Percentiles rank a stretch among this genome's conserved stretches.
Evolutionary conservation across 2,888 invertebrate genomes (phyloP).

Genomic region (Eristalis pertinax): DNA sequence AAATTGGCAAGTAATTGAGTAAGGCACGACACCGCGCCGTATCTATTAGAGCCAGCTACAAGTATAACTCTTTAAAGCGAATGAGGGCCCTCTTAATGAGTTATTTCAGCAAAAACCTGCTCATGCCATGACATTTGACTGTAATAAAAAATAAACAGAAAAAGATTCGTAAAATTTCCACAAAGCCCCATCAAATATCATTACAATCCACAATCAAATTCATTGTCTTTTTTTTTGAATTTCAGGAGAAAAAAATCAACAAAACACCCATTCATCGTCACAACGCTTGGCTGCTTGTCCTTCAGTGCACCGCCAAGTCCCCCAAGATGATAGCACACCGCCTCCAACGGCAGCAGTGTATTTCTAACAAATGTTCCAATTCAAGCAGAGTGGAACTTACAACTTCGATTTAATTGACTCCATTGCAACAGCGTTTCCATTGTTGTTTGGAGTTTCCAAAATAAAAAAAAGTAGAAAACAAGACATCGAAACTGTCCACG

Average conservation of each 20-base stretch:
- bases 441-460: neutral
- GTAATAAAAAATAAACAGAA: neutral
- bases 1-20: too few species aligned
- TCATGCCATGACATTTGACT: neutral
- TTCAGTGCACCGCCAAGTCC: neutral
- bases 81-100: neutral
- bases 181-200: neutral
- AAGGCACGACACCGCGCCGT: too few species aligned
- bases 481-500: neutral
- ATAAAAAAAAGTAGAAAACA: neutral
- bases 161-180: neutral
- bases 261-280: neutral
- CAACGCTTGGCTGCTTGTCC: neutral
- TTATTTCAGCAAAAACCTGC: neutral
- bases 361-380: constrained; percentile 4
- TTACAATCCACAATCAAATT: neutral
- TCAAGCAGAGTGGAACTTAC: constrained; percentile 22
- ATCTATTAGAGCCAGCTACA: neutral
- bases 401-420: constrained; percentile 24
- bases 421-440: neutral
- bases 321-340: neutral
- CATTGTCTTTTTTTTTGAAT: neutral
- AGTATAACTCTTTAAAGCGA: neutral
- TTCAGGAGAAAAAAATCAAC: neutral
- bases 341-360: neutral